phyloP scores from a whole-genome alignment of 2,888 invertebrate genomes.

The Callyntrura guangdongensis region DNA sequence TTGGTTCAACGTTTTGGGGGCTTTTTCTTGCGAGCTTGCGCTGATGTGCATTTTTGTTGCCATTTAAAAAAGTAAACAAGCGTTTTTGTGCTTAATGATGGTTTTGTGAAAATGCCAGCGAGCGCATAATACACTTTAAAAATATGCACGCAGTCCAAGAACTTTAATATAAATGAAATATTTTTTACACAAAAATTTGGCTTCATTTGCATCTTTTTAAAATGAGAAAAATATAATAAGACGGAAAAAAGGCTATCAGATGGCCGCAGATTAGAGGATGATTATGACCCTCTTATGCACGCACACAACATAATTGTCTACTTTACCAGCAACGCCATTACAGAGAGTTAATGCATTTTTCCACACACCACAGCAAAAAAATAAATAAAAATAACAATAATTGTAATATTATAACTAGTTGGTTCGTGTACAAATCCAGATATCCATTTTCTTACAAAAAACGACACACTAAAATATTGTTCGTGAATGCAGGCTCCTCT shows the following conservation, averaged over 20 bases:
- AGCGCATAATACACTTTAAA: not conserved
- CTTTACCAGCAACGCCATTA: not conserved
- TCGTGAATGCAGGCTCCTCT: not conserved
- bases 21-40: too few species aligned
- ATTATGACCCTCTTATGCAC: constrained; percentile 48
- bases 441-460: not conserved
- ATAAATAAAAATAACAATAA: not conserved
- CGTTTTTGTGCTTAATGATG: too few species aligned
- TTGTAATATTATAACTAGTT: not conserved
- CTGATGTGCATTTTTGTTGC: not conserved
- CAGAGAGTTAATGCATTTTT: too few species aligned
- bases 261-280: constrained; percentile 13
- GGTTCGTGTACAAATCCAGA: too few species aligned
- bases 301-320: not conserved
- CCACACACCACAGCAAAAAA: not conserved
- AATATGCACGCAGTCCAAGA: not conserved
- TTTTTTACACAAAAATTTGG: constrained; percentile 5
- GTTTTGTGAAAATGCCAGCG: too few species aligned
- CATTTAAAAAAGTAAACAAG: not conserved
- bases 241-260: constrained; percentile 10
- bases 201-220: constrained; percentile 54
- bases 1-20: not conserved
- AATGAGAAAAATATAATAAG: constrained; percentile 16
- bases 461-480: not conserved
- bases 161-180: not conserved